phyloP scores from a whole-genome alignment of 2,113 vertebrate genomes.

The Perca schrenkii region DNA sequence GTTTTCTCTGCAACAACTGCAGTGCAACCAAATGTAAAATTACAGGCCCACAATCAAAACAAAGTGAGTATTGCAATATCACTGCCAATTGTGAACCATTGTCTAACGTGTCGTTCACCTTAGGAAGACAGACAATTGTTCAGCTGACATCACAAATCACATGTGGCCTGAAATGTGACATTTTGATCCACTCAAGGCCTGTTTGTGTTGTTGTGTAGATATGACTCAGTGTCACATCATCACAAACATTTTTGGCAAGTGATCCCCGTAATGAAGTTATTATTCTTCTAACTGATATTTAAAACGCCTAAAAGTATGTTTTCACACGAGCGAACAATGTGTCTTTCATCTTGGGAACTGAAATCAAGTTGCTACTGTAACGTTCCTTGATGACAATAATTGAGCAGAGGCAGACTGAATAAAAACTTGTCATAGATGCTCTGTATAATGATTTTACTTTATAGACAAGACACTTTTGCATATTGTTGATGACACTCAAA shows the following conservation, averaged over 20 bases:
- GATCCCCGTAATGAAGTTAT: conserved; percentile 3
- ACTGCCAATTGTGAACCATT: conserved; percentile 45
- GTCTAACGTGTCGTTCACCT: conserved; percentile 39
- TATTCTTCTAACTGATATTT: conserved; percentile 8
- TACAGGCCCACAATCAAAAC: conserved; percentile 62
- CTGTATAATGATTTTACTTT: neutral
- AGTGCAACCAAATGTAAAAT: conserved; percentile 62
- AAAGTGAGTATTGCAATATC: conserved; percentile 43
- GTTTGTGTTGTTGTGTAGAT: conserved; percentile 29
- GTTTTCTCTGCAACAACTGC: conserved; percentile 59
- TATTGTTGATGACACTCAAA: neutral
- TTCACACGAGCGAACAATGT: neutral
- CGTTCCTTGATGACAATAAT: conserved; percentile 3
- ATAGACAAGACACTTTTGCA: neutral
- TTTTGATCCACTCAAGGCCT: neutral
- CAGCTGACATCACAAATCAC: conserved; percentile 24
- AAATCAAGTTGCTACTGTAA: conserved; percentile 21
- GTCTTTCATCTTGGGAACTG: neutral
- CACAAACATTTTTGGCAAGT: conserved; percentile 10
- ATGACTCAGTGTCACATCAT: conserved; percentile 6
- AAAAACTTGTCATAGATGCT: neutral
- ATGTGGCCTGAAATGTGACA: conserved; percentile 15
- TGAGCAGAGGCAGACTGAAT: neutral
- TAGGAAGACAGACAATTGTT: conserved; percentile 28
- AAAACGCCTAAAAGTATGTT: conserved; percentile 1